phyloP scores from a whole-genome alignment of 2,797 vertebrate species.

The Kryptopterus vitreolus region DNA sequence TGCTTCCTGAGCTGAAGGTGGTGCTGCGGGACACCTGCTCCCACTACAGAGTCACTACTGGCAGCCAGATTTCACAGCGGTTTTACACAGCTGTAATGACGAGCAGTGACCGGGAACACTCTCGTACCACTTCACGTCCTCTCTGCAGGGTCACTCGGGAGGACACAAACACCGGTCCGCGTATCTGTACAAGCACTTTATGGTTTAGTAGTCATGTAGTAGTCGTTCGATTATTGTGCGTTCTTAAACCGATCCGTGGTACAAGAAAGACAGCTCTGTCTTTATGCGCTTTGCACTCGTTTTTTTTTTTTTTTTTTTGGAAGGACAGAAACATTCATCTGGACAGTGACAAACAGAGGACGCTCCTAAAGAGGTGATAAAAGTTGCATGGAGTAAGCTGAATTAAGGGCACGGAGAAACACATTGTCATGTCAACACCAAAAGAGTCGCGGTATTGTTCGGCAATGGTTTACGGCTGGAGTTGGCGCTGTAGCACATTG shows the following conservation, averaged over 20 bases:
- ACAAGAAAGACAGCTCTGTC: slow-evolving; percentile 1
- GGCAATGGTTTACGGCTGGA: slow-evolving; percentile 40
- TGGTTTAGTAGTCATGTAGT: background rate
- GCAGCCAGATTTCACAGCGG: slow-evolving; percentile 14
- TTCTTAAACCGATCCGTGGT: background rate
- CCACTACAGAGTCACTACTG: slow-evolving; percentile 10
- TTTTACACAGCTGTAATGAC: slow-evolving; percentile 26
- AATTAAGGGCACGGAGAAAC: background rate
- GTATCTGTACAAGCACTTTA: background rate
- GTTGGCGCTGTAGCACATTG: slow-evolving; percentile 58
- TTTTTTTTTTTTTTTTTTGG: slow-evolving; percentile 18
- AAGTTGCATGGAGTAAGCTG: slow-evolving; percentile 11
- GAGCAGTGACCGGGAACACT: background rate
- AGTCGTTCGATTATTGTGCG: background rate
- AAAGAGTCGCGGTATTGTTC: slow-evolving; percentile 39
- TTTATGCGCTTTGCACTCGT: background rate
- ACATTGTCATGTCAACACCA: background rate
- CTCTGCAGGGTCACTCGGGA: background rate
- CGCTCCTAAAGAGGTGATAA: slow-evolving; percentile 24
- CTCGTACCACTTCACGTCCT: slow-evolving; percentile 16
- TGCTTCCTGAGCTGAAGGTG: slow-evolving; percentile 45
- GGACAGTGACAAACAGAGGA: slow-evolving; percentile 35
- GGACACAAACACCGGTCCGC: background rate
- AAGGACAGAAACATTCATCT: slow-evolving; percentile 30
- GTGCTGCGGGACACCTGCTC: slow-evolving; percentile 37